phyloP scores from a whole-genome alignment of 2,113 vertebrate genomes.

The Emberiza fucata region DNA sequence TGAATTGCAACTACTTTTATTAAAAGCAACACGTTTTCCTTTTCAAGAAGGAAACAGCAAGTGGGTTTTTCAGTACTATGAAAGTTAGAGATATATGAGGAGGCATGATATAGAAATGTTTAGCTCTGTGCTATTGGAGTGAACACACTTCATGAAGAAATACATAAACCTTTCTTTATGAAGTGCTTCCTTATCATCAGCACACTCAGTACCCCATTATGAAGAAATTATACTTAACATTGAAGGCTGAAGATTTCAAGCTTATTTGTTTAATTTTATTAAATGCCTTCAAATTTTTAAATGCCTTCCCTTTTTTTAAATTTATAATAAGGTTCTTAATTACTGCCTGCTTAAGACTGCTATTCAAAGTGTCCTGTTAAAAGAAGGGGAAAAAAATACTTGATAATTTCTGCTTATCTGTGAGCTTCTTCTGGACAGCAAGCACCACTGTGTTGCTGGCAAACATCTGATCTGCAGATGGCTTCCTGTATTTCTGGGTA shows the following conservation, averaged over 20 bases:
- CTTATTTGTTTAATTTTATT: background rate
- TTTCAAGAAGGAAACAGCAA: background rate
- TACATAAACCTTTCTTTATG: background rate
- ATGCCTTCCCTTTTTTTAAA: background rate
- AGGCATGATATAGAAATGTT: rapidly evolving
- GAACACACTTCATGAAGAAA: background rate
- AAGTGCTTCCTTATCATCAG: background rate
- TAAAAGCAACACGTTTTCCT: background rate
- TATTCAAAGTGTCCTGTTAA: background rate
- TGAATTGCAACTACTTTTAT: background rate
- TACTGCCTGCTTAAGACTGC: background rate
- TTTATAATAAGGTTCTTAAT: background rate
- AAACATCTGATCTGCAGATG: background rate
- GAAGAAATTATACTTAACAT: background rate
- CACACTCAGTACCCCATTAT: background rate
- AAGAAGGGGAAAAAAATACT: rapidly evolving
- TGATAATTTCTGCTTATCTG: background rate
- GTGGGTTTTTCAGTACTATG: background rate
- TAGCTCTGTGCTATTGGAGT: background rate
- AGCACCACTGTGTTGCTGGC: background rate
- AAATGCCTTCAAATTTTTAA: background rate
- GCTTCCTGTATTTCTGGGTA: background rate
- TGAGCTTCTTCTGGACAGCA: background rate
- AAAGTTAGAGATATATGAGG: background rate
- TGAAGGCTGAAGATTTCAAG: background rate